These are phyloP conservation scores for Tetragonisca angustula DNA, from an alignment of 2,888 invertebrate genomes.

Conservation along the genomic window DNA sequence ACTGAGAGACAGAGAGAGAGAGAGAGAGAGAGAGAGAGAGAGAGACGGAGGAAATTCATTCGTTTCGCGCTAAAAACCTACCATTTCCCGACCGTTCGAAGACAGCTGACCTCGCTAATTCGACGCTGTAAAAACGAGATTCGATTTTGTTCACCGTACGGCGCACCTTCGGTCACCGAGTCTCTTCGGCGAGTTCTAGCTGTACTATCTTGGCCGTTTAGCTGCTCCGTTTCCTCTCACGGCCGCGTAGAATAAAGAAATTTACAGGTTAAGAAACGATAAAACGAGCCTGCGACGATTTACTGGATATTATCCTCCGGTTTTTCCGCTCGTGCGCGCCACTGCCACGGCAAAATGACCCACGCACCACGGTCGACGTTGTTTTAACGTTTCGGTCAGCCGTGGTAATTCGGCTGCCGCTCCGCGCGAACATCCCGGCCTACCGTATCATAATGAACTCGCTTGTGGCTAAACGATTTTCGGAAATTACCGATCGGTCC, in stretches of 20 bases:
- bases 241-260: not conserved
- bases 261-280: constrained; percentile 57
- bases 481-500: constrained; percentile 21
- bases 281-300: constrained; percentile 70
- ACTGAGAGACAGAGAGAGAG: not conserved
- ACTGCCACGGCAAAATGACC: constrained; percentile 25
- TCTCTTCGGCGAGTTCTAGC: not conserved
- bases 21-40: not conserved
- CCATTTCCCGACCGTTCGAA: constrained; percentile 4
- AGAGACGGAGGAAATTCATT: constrained; percentile 29
- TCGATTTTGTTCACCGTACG: constrained; percentile 53
- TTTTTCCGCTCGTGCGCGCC: constrained; percentile 70
- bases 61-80: constrained; percentile 45
- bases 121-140: constrained; percentile 40
- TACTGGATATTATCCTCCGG: constrained; percentile 76
- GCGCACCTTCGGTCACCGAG: not conserved
- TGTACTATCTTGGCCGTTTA: not conserved
- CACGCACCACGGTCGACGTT: constrained; percentile 10
- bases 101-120: constrained; percentile 62
- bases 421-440: not conserved
- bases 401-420: constrained; percentile 28
- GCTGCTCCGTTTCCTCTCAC: not conserved
- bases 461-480: constrained; percentile 48
- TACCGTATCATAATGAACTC: constrained; percentile 38
- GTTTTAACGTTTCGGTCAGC: constrained; percentile 48